A percentile compares a stretch with the other conserved stretches of the same genome.
Evolutionary conservation across 2,113 vertebrate genomes (phyloP).

Genomic region (Fulica atra): DNA sequence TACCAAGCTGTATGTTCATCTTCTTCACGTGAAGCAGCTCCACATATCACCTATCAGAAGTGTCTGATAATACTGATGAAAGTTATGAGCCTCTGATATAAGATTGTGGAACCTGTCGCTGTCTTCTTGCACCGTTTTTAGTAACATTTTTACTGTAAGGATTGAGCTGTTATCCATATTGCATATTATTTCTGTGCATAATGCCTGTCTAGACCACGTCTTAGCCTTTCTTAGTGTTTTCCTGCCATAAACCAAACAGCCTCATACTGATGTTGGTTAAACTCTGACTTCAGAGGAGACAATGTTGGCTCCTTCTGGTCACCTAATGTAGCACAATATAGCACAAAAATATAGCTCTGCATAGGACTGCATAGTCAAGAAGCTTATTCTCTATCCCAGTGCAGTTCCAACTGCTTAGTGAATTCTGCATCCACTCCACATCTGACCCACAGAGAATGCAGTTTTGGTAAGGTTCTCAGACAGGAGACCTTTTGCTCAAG

Average conservation of each 20-base stretch:
- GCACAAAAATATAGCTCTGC: background rate
- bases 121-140: background rate
- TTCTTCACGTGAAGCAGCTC: background rate
- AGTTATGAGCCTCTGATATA: background rate
- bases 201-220: background rate
- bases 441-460: background rate
- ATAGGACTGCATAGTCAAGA: background rate
- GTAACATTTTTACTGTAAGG: background rate
- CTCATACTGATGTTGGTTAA: background rate
- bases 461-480: background rate
- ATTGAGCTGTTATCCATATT: background rate
- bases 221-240: background rate
- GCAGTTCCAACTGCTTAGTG: background rate
- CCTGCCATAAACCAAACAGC: background rate
- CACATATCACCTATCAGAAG: accelerated
- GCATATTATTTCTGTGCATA: background rate
- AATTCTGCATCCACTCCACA: background rate
- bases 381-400: background rate
- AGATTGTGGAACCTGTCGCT: background rate
- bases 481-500: background rate
- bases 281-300: background rate
- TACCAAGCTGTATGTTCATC: background rate
- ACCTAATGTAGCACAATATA: accelerated
- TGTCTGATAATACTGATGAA: background rate
- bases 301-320: background rate